A percentile compares a stretch with the other conserved stretches of the same genome.
phyloP scores from a whole-genome alignment of 2,888 invertebrate species.

The Pediacus dermestoides region DNA sequence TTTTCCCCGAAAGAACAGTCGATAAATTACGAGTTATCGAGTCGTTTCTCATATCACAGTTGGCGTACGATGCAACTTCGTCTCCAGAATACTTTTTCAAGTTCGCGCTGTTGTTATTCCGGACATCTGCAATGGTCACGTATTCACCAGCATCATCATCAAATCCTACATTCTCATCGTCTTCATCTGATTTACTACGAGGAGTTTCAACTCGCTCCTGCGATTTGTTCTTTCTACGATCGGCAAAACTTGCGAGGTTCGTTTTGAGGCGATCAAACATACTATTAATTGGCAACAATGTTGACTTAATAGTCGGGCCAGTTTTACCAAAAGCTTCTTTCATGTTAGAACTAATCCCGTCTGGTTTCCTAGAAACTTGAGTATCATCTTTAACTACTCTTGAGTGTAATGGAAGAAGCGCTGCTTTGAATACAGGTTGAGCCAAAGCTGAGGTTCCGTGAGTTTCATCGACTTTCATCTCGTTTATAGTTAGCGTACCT shows the following conservation, averaged over 20 bases:
- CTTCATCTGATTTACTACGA: slow-evolving; percentile 35
- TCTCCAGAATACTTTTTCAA: too few relatives aligned
- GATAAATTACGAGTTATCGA: slow-evolving; percentile 62
- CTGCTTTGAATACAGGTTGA: too few relatives aligned
- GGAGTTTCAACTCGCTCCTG: slow-evolving; percentile 45
- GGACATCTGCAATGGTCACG: slow-evolving; percentile 79
- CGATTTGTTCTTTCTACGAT: slow-evolving; percentile 54
- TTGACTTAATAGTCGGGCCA: slow-evolving; percentile 48
- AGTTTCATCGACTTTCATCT: too few relatives aligned
- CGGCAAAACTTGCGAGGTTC: slow-evolving; percentile 41
- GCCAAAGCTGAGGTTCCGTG: background rate
- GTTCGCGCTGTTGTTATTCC: slow-evolving; percentile 74
- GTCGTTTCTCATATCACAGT: slow-evolving; percentile 63
- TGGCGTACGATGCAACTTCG: slow-evolving; percentile 29
- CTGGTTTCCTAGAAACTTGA: slow-evolving; percentile 16
- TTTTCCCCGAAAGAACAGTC: slow-evolving; percentile 58
- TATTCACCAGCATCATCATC: slow-evolving; percentile 74
- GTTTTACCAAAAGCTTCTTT: too few relatives aligned
- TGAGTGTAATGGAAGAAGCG: slow-evolving; percentile 3
- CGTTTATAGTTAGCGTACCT: slow-evolving; percentile 39
- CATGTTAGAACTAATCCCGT: too few relatives aligned
- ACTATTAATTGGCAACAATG: slow-evolving; percentile 64
- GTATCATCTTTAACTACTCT: slow-evolving; percentile 31
- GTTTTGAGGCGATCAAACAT: slow-evolving; percentile 67
- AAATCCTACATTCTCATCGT: slow-evolving; percentile 14